Base-by-base conservation (phyloP, 1,140 invertebrate species). In the Drosophila chauvacae region DNA sequence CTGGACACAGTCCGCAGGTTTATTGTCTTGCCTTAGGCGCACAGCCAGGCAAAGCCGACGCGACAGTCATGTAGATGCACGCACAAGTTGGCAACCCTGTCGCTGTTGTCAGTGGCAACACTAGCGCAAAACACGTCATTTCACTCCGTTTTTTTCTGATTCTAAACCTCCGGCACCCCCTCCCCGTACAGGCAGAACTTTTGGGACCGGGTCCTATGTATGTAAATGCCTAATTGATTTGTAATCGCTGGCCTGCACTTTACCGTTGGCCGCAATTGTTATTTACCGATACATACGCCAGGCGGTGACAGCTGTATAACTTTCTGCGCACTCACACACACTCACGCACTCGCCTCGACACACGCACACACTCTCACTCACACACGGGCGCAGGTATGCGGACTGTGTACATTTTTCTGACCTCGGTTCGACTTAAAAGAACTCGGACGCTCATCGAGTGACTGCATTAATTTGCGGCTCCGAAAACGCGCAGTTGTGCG, bases 381-480 rank as follows among this genome's bases (percentile, higher is more conserved):
- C 35, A 66, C 71, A 77, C 62, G 48, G 57, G 26, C 71, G 33
- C 63, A 74, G 45, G 57, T 70, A 66, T 70, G 62, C 50, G 64
- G 39, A 59, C 68, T 77, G 78, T 84, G 81, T 84, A 84, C 81
- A 80, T 84, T 84, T 84, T 84, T 84, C 81, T 84, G 81, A 84
- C 81, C 81, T 84, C 81, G 68, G 78, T 73, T 44, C 56, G 80
- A 63, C 47, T 55, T 42, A 58, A 65, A 64, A 70, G 39, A 41
- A 76, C 47, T 71, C 57, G 51, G 66, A 47, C 66, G 35, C 61
- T n/a, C 45, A 65, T 35, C 63, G 26, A 65, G 20, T 23, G 16
- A 23, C 28, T 33, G 30, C 41, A 26, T 62, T 30, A 23, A 47
- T 26, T 28, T 39, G 53, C 9, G 16, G 20, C 37, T 28, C n/a